Evolutionary conservation across 2,113 vertebrate species (phyloP).

Genomic region (Anas platyrhynchos): DNA sequence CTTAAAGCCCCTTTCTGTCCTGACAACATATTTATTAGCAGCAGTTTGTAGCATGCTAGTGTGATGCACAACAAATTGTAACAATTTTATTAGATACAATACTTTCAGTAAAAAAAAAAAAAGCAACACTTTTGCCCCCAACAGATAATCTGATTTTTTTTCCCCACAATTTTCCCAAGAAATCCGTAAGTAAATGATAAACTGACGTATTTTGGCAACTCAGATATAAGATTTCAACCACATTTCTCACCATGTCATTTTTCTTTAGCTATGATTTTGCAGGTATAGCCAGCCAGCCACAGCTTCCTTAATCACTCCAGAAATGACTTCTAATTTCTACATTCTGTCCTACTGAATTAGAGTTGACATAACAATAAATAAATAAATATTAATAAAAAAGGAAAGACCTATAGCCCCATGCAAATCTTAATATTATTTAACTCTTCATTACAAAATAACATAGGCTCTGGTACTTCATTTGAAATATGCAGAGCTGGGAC

Average conservation of each 20-base stretch:
- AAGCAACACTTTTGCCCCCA: neutral
- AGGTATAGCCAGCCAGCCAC: neutral
- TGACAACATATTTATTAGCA: neutral
- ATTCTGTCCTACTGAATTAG: neutral
- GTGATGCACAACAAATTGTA: neutral
- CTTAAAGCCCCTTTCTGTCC: neutral
- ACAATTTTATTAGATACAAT: neutral
- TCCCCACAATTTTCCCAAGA: neutral
- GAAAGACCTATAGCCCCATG: neutral
- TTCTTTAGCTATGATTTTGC: neutral
- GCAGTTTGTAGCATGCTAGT: neutral
- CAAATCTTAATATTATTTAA: neutral
- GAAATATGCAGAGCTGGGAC: neutral
- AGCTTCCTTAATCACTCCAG: neutral
- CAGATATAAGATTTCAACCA: neutral
- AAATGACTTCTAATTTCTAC: neutral
- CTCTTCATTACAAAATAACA: neutral
- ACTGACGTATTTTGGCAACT: neutral
- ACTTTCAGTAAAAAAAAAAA: neutral
- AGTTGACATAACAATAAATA: neutral
- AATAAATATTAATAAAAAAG: neutral
- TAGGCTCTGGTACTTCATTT: neutral
- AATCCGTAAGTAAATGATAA: neutral
- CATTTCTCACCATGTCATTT: neutral
- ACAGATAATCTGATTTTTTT: neutral